A percentile compares a stretch with the other conserved stretches of the same genome.
Evolutionary conservation across 2,113 vertebrate species (phyloP).

Genomic region (Probosciger aterrimus): DNA sequence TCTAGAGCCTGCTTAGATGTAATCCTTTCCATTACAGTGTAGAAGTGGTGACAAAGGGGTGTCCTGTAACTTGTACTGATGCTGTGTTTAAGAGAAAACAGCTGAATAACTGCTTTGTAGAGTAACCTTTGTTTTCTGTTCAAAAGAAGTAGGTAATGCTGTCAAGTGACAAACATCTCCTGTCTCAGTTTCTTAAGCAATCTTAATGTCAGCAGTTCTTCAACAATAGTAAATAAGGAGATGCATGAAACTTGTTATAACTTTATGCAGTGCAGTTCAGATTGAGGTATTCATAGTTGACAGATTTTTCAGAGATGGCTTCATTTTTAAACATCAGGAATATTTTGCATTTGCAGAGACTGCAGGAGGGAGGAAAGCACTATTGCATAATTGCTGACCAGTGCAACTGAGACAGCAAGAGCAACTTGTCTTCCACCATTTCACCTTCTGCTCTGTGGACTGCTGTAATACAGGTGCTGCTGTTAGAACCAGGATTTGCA

Average conservation of each 20-base stretch:
- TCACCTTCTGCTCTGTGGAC: neutral
- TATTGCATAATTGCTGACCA: constrained; percentile 35
- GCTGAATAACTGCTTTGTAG: neutral
- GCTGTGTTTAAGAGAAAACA: neutral
- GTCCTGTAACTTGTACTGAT: neutral
- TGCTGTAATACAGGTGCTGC: neutral
- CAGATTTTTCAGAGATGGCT: neutral
- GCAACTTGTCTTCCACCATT: neutral
- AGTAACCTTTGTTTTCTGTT: neutral
- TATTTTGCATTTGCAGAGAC: neutral
- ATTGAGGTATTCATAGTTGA: neutral
- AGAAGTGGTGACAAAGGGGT: neutral
- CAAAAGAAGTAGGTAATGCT: neutral
- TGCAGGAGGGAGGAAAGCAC: constrained; percentile 24
- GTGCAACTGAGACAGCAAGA: neutral
- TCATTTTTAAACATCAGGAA: neutral
- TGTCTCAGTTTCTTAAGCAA: neutral
- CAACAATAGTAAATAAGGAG: neutral
- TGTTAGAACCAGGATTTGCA: constrained; percentile 52
- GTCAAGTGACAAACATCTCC: neutral
- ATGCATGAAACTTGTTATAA: neutral
- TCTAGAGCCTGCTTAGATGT: neutral
- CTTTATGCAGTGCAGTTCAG: neutral
- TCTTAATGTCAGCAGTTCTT: neutral
- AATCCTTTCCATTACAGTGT: neutral